Conservation (phyloP, 92 coral and sea anemone genomes). For the Diadumene lineata region DNA sequence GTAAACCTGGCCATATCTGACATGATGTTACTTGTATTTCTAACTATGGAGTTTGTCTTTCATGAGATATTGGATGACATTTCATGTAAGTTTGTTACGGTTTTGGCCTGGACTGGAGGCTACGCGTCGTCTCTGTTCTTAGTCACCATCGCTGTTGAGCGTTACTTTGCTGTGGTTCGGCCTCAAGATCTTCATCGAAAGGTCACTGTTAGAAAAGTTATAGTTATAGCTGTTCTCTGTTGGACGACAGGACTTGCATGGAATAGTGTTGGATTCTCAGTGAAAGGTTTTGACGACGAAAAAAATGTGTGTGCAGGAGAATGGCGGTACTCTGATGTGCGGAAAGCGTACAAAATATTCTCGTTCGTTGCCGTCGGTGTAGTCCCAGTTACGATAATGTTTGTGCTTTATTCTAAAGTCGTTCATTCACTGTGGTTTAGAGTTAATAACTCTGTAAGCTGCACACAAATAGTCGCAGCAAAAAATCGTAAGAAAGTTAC, state of each 20-base stretch:
- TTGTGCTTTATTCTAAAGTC: constrained; percentile 18
- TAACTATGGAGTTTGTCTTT: constrained; percentile 26
- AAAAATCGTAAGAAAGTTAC: constrained; percentile 22
- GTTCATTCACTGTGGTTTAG: constrained; percentile 31
- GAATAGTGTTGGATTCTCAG: constrained; percentile 23
- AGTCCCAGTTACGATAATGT: constrained; percentile 23
- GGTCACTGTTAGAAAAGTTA: constrained; percentile 21
- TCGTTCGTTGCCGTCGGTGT: constrained; percentile 19
- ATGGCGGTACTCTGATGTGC: constrained; percentile 19
- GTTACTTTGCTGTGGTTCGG: constrained; percentile 20
- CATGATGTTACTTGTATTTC: constrained; percentile 23
- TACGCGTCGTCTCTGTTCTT: constrained; percentile 30
- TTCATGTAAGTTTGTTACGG: constrained; percentile 10
- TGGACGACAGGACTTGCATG: constrained; percentile 35
- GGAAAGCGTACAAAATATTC: constrained; percentile 24
- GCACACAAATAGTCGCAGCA: constrained; percentile 5
- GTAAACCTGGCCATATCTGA: constrained; percentile 41
- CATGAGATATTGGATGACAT: constrained; percentile 1
- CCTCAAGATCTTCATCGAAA: constrained; percentile 18
- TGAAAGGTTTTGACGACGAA: constrained; percentile 12
- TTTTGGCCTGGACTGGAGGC: constrained; percentile 34
- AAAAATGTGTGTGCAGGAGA: constrained; percentile 11
- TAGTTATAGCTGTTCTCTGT: neutral
- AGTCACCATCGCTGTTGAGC: constrained; percentile 31
- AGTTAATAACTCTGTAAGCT: neutral